Conservation (phyloP, 1,140 invertebrate genomes). For the Globodera ellingtonae region DNA sequence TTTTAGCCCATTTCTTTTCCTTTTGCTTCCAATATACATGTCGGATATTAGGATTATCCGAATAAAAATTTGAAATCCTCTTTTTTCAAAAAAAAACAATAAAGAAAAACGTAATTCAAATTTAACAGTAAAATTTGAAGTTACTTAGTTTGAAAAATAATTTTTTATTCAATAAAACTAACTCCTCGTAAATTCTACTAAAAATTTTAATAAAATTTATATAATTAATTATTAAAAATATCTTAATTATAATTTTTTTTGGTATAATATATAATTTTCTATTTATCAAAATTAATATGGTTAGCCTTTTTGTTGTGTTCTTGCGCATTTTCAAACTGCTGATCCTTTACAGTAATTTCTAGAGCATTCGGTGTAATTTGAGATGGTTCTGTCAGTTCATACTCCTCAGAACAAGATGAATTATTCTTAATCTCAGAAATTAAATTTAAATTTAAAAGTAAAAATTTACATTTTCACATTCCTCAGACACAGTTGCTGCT, state of each 20-base stretch:
- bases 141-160: no score
- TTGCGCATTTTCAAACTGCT: conserved; percentile 1
- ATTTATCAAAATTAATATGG: background rate
- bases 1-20: no score
- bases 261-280: background rate
- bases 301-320: conserved; percentile 8
- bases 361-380: background rate
- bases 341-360: conserved; percentile 25
- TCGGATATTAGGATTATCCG: no score
- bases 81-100: no score
- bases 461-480: background rate
- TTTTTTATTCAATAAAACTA: no score
- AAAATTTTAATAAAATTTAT: background rate
- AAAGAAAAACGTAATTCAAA: no score
- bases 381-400: background rate
- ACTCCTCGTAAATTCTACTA: no score
- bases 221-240: no score
- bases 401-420: background rate
- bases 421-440: background rate
- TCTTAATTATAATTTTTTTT: no score
- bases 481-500: background rate
- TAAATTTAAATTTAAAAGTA: background rate
- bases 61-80: no score
- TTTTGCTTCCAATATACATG: no score
- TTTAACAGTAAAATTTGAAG: no score